Evolutionary conservation across 2,113 vertebrate genomes (phyloP).

Genomic region (Myrmecophaga tridactyla): DNA sequence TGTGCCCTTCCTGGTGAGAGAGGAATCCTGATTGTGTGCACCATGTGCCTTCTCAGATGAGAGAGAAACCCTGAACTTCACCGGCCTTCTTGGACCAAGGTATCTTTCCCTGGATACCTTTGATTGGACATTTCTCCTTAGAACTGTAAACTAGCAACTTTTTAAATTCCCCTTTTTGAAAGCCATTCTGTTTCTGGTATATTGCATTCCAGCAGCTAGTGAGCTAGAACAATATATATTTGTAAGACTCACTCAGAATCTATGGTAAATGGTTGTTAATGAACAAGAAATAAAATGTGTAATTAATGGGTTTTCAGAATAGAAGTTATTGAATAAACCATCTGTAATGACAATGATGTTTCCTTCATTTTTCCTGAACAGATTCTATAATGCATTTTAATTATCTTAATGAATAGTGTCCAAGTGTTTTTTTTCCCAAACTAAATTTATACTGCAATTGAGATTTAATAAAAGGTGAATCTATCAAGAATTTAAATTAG

Average conservation of each 20-base stretch:
- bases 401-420: conserved; percentile 36
- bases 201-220: too few relatives aligned
- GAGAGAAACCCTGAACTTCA: too few relatives aligned
- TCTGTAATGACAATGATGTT: not conserved
- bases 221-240: too few relatives aligned
- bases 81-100: too few relatives aligned
- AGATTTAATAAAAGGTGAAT: conserved; percentile 38
- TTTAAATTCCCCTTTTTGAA: too few relatives aligned
- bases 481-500: conserved; percentile 6
- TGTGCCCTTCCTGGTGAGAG: too few relatives aligned
- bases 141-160: too few relatives aligned
- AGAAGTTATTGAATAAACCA: not conserved
- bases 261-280: not conserved
- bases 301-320: conserved; percentile 20
- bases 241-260: not conserved
- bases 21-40: too few relatives aligned
- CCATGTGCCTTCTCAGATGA: too few relatives aligned
- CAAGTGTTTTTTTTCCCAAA: not conserved
- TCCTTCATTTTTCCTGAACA: conserved; percentile 18
- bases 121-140: too few relatives aligned
- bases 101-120: too few relatives aligned
- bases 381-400: conserved; percentile 3
- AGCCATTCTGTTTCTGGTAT: too few relatives aligned
- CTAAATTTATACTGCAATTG: conserved; percentile 40
- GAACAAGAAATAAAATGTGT: not conserved